Conservation (phyloP, 2,888 invertebrate genomes). For the Phyllotreta striolata region DNA sequence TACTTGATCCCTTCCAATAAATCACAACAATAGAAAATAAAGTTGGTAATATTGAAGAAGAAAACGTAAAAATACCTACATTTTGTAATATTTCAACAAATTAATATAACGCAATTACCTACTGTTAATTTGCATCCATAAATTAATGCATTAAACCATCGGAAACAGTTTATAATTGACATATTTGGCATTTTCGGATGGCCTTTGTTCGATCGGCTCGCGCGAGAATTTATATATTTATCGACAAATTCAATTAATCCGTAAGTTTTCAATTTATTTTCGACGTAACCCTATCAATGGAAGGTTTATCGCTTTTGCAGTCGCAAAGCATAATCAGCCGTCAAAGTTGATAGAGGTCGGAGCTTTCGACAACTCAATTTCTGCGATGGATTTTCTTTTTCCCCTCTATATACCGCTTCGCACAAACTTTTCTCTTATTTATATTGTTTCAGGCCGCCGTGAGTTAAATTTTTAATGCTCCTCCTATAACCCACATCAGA, state of each 20-base stretch:
- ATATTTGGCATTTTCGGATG: constrained; percentile 8
- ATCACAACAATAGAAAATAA: too few species aligned
- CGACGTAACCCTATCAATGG: constrained; percentile 10
- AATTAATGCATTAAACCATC: not conserved
- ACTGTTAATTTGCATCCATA: too few species aligned
- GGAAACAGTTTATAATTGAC: not conserved
- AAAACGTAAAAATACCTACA: too few species aligned
- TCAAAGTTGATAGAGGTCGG: constrained; percentile 15
- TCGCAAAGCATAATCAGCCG: constrained; percentile 14
- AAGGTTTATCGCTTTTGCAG: constrained; percentile 7
- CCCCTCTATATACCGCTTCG: not conserved
- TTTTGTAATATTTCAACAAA: too few species aligned
- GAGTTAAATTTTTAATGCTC: too few species aligned
- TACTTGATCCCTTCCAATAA: too few species aligned
- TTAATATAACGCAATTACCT: too few species aligned
- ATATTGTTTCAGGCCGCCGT: not conserved
- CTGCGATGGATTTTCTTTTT: constrained; percentile 3
- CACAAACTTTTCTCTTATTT: constrained; percentile 4
- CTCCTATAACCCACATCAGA: too few species aligned
- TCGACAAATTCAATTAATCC: constrained; percentile 13
- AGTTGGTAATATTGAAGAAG: too few species aligned
- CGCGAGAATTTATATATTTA: constrained; percentile 12
- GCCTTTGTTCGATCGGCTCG: constrained; percentile 1
- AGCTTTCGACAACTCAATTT: constrained; percentile 15
- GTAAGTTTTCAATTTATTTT: constrained; percentile 17